Percentiles rank a stretch among this genome's conserved stretches.
These are phyloP conservation scores for Diabrotica undecimpunctata DNA, from an alignment of 1,140 invertebrate genomes.

Conservation along the genomic window DNA sequence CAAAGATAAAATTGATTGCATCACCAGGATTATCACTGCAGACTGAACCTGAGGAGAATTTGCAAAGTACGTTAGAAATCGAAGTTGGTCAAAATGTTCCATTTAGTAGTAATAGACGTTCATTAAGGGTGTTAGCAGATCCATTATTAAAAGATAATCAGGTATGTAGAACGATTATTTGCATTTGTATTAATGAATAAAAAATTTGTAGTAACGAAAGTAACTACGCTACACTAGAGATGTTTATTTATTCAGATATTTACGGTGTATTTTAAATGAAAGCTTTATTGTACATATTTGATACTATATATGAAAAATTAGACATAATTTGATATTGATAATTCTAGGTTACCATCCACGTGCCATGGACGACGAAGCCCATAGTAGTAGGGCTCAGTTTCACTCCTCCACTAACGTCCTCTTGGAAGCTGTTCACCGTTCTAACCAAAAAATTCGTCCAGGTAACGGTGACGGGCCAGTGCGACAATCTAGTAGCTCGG, in stretches of 20 bases:
- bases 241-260: too few species aligned
- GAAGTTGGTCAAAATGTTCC: constrained; percentile 62
- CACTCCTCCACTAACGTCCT: constrained; percentile 73
- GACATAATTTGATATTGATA: constrained; percentile 38
- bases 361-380: constrained; percentile 70
- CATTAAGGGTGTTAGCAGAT: constrained; percentile 66
- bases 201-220: too few species aligned
- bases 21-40: constrained; percentile 57
- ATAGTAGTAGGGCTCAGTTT: constrained; percentile 71
- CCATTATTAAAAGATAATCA: constrained; percentile 72
- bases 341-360: constrained; percentile 56
- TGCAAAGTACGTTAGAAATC: constrained; percentile 59
- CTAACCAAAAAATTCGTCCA: constrained; percentile 77
- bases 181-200: too few species aligned
- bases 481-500: constrained; percentile 34
- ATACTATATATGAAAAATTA: constrained; percentile 18
- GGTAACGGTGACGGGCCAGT: constrained; percentile 66
- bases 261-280: too few species aligned
- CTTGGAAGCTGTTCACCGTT: constrained; percentile 77
- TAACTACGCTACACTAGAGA: too few species aligned
- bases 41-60: constrained; percentile 31
- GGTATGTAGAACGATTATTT: constrained; percentile 20
- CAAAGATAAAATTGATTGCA: constrained; percentile 55
- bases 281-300: too few species aligned
- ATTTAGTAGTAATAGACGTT: constrained; percentile 61